Conservation (phyloP, 2,888 invertebrate species). For the Drosophila paranaensis region DNA sequence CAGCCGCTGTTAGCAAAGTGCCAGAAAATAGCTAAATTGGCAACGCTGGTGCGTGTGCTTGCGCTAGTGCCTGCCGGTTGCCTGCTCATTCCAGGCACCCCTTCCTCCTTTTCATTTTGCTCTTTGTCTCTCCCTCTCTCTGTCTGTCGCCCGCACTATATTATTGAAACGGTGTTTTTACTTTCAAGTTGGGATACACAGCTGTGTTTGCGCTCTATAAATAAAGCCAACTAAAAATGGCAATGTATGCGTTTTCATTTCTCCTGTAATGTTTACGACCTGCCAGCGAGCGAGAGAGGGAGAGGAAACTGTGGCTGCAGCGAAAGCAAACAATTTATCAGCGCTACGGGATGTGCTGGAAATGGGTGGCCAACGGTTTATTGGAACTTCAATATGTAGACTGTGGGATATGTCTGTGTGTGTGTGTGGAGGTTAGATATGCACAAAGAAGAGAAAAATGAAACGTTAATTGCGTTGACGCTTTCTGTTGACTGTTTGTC, state of each 20-base stretch:
- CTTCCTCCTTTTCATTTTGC: background rate
- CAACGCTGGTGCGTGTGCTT: background rate
- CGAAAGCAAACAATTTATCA: conserved; percentile 49
- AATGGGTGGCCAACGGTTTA: conserved; percentile 16
- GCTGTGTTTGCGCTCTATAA: conserved; percentile 77
- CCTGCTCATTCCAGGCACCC: conserved; percentile 13
- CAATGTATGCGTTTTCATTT: conserved; percentile 59
- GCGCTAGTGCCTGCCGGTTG: conserved; percentile 3
- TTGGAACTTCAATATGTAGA: conserved; percentile 11
- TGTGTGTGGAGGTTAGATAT: conserved; percentile 19
- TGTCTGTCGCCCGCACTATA: conserved; percentile 39
- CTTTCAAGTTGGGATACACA: conserved; percentile 60
- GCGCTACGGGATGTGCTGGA: conserved; percentile 25
- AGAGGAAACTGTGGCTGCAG: conserved; percentile 29
- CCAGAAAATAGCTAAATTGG: no score
- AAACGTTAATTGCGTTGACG: conserved; percentile 58
- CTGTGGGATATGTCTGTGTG: background rate
- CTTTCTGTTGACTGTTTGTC: conserved; percentile 50
- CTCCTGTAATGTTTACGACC: conserved; percentile 45
- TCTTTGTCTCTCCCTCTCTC: background rate
- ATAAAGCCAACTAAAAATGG: conserved; percentile 75
- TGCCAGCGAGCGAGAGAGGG: conserved; percentile 3
- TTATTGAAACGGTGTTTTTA: conserved; percentile 61
- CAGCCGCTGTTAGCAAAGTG: no score
- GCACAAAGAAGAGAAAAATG: conserved; percentile 22